Evolutionary conservation across 2,888 invertebrate species (phyloP).

Genomic region (Gortyna flavago): DNA sequence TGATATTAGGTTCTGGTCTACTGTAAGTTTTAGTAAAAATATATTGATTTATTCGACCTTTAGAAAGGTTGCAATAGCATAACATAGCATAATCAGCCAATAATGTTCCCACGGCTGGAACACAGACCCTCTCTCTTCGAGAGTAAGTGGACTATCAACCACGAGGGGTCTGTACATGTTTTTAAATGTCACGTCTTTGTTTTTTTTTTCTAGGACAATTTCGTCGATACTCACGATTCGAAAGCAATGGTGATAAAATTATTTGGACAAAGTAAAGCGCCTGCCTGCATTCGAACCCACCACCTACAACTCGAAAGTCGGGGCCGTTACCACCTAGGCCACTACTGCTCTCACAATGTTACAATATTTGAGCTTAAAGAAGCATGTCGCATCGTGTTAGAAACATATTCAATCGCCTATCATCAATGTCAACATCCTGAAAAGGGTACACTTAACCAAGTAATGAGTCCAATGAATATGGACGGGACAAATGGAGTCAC

Average conservation of each 20-base stretch:
- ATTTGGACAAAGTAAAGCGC: background rate
- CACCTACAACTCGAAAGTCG: background rate
- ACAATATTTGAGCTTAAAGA: background rate
- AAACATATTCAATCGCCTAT: slow-evolving; percentile 16
- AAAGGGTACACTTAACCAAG: slow-evolving; percentile 56
- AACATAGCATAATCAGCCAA: background rate
- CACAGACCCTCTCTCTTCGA: background rate
- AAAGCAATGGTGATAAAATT: background rate
- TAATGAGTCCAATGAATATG: slow-evolving; percentile 64
- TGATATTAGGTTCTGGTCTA: background rate
- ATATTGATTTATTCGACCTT: background rate
- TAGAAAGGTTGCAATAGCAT: background rate
- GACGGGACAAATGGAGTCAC: slow-evolving; percentile 58
- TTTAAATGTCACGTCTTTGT: background rate
- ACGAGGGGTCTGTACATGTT: background rate
- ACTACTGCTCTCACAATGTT: background rate
- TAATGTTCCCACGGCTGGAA: background rate
- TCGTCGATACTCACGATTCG: background rate
- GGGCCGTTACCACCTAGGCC: background rate
- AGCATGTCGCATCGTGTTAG: slow-evolving; percentile 2
- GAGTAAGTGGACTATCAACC: background rate
- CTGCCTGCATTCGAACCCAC: too few relatives aligned
- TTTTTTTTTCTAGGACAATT: background rate
- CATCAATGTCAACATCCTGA: slow-evolving; percentile 29
- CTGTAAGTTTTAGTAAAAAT: background rate